A percentile compares a stretch with the other conserved stretches of the same genome.
Evolutionary conservation across 2,113 vertebrate genomes (phyloP).

Genomic region (Oryzias celebensis): DNA sequence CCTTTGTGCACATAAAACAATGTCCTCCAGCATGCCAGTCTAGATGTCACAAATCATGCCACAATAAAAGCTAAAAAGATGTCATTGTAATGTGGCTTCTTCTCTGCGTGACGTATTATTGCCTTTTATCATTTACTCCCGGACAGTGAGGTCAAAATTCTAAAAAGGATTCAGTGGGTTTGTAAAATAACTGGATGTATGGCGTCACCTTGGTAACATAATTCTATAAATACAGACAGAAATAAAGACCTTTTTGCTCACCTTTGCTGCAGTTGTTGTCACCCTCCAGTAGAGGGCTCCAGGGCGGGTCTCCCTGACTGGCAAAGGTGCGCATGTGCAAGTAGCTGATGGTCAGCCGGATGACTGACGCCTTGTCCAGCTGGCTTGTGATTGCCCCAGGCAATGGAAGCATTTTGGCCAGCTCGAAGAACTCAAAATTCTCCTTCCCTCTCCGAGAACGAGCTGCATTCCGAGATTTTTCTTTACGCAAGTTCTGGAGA

Average conservation of each 20-base stretch:
- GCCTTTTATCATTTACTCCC: no score
- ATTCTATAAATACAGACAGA: no score
- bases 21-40: no score
- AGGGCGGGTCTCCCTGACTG: conserved; percentile 85
- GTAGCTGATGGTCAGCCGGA: conserved; percentile 91
- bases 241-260: conserved; percentile 36
- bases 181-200: no score
- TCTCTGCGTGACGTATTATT: no score
- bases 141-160: no score
- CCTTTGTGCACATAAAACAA: not conserved
- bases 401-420: conserved; percentile 89
- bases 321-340: conserved; percentile 89
- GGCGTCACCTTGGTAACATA: no score
- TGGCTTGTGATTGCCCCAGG: conserved; percentile 91
- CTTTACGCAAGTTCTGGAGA: conserved; percentile 89
- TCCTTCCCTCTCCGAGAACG: conserved; percentile 89
- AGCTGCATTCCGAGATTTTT: conserved; percentile 91
- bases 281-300: conserved; percentile 80
- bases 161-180: no score
- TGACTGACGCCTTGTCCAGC: conserved; percentile 91
- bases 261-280: conserved; percentile 79
- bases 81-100: no score
- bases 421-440: conserved; percentile 91
- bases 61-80: no score
- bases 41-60: no score